Evolutionary conservation across 2,888 invertebrate species (phyloP), one percentile per base, ranked within the genome.

Genomic region (Isoperla grammatica): DNA sequence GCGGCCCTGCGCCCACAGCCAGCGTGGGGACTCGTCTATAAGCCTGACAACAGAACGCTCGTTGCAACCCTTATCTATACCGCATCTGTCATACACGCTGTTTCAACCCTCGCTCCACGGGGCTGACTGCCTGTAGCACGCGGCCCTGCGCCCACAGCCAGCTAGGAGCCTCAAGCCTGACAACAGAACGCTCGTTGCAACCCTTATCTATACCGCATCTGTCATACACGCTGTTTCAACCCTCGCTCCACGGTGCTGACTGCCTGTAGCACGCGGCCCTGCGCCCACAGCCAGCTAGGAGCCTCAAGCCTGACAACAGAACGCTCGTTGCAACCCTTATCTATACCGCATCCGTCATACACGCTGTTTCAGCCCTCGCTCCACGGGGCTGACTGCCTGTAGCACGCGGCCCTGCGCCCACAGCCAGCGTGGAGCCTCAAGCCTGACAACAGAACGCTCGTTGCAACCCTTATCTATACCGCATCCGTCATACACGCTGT

Each of bases 61-160:
- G n/a, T n/a, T n/a, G n/a, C n/a, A n/a, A n/a, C n/a, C n/a, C n/a
- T n/a, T n/a, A n/a, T n/a, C n/a, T n/a, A n/a, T n/a, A n/a, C n/a
- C n/a, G n/a, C n/a, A n/a, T n/a, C n/a, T n/a, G n/a, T n/a, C n/a
- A n/a, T n/a, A n/a, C n/a, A n/a, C n/a, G n/a, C n/a, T n/a, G n/a
- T n/a, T 82, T 84, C n/a, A 90, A 72, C n/a, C 85, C 91, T 69
- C 81, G 87, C 66, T 84, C 80, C 4, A 90, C 81, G 63, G 91
- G 89, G 8, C 80, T 79, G 0, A 90, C 81, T 0, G 91, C 86
- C 73, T 91, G 88, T 54, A 80, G 79, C 0, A 80, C 76, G 49
- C 85, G 79, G 0, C 90, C 91, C 71, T 91, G 89, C 37, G 86
- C 84, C 91, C 92, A 92, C 6, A 92, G 74, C 92, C 92, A 93